Evolutionary conservation across 92 coral and sea anemone genomes (phyloP).

Genomic region (Paragorgia papillata): DNA sequence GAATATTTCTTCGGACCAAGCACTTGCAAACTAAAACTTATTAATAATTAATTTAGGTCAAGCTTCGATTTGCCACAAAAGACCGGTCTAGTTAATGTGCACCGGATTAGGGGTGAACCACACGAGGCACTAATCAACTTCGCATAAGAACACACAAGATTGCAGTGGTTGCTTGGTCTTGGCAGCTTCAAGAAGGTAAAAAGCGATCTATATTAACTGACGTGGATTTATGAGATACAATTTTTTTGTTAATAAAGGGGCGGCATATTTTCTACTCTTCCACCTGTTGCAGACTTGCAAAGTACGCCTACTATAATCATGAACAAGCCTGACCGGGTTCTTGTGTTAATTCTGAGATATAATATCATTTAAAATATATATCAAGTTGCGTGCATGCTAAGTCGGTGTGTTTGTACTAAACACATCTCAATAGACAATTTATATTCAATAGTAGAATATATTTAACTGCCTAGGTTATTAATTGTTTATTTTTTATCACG

Average conservation of each 20-base stretch:
- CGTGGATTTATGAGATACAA: background rate
- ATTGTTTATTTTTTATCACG: too few species aligned
- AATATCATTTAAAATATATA: too few species aligned
- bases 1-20: background rate
- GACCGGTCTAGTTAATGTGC: constrained; percentile 11
- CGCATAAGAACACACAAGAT: constrained; percentile 11
- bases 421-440: too few species aligned
- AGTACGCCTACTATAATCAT: too few species aligned
- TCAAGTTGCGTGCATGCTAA: too few species aligned
- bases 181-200: constrained; percentile 27
- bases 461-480: too few species aligned
- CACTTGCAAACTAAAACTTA: constrained; percentile 18
- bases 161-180: constrained; percentile 12
- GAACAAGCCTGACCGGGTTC: too few species aligned
- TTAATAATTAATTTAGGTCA: constrained; percentile 27
- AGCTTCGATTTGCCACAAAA: constrained; percentile 24
- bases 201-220: background rate
- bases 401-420: too few species aligned
- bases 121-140: constrained; percentile 28
- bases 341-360: too few species aligned
- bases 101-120: constrained; percentile 30
- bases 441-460: too few species aligned
- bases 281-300: background rate
- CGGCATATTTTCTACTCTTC: background rate
- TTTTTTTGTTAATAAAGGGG: background rate